phyloP scores from a whole-genome alignment of 64 coral and sea anemone genomes.

The Montipora capricornis region DNA sequence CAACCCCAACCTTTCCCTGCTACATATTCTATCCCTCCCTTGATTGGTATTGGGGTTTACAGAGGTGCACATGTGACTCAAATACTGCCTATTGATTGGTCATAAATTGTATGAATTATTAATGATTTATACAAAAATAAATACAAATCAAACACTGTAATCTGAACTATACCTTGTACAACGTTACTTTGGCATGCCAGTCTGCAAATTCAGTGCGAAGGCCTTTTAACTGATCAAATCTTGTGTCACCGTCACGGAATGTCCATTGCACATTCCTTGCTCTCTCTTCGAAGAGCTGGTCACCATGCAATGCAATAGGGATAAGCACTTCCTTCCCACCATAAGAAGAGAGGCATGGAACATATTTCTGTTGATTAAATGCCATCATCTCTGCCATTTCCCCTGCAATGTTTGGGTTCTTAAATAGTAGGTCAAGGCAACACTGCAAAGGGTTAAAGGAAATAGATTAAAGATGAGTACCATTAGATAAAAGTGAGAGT shows the following conservation, averaged over 20 bases:
- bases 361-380: slow-evolving; percentile 36
- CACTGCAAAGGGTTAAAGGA: slow-evolving; percentile 9
- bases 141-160: too few relatives aligned
- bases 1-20: too few relatives aligned
- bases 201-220: slow-evolving; percentile 16
- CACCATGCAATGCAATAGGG: slow-evolving; percentile 17
- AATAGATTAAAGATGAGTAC: not conserved
- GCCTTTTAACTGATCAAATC: slow-evolving; percentile 21
- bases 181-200: slow-evolving; percentile 49
- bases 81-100: too few relatives aligned
- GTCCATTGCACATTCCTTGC: slow-evolving; percentile 49
- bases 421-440: slow-evolving; percentile 24
- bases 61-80: too few relatives aligned
- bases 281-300: slow-evolving; percentile 47
- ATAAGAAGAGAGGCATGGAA: not conserved
- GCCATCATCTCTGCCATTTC: slow-evolving; percentile 38
- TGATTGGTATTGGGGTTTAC: too few relatives aligned
- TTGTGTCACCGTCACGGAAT: slow-evolving; percentile 25
- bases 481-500: not conserved
- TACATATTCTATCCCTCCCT: too few relatives aligned
- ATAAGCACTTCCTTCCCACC: not conserved
- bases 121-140: too few relatives aligned
- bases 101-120: too few relatives aligned
- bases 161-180: slow-evolving; percentile 29
- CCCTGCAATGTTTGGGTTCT: slow-evolving; percentile 40